phyloP scores from a whole-genome alignment of 1,140 invertebrate species.

The Drosophila navojoa region DNA sequence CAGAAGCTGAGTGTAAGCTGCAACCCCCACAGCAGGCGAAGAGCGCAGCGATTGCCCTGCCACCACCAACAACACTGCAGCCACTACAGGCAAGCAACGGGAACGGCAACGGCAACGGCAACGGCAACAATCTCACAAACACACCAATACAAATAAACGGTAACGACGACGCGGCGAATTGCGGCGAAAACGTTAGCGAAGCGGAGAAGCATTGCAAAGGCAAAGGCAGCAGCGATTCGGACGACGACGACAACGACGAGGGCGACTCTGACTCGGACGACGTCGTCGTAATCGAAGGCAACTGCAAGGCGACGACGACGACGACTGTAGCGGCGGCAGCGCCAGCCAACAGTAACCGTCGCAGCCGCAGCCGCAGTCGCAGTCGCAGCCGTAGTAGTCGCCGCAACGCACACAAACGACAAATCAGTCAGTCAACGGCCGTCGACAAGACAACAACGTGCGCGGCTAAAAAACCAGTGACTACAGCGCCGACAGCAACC shows the following conservation, averaged over 20 bases:
- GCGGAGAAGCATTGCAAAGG: conserved; percentile 52
- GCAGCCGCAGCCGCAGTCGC: conserved; percentile 38
- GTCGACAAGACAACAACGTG: conserved; percentile 83
- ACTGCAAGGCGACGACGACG: conserved; percentile 47
- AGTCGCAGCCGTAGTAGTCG: conserved; percentile 63
- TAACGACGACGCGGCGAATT: conserved; percentile 67
- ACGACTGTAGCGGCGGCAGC: conserved; percentile 11
- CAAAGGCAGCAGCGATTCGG: conserved; percentile 41
- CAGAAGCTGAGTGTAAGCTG: conserved; percentile 39
- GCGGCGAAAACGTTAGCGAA: conserved; percentile 52
- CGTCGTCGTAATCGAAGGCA: conserved; percentile 72
- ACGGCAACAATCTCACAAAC: conserved; percentile 29
- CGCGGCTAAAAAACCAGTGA: conserved; percentile 70
- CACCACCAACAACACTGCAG: conserved; percentile 25
- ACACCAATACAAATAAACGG: conserved; percentile 50
- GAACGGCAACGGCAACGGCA: conserved; percentile 28
- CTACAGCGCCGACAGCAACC: conserved; percentile 24
- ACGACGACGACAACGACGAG: conserved; percentile 51
- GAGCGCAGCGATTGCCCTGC: conserved; percentile 34
- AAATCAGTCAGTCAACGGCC: conserved; percentile 83
- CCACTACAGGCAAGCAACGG: conserved; percentile 66
- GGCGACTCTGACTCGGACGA: conserved; percentile 72
- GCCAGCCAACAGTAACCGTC: conserved; percentile 39
- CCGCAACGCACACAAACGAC: conserved; percentile 66
- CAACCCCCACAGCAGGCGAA: conserved; percentile 42